phyloP scores from a whole-genome alignment of 2,797 vertebrate genomes.

The Cuculus canorus region DNA sequence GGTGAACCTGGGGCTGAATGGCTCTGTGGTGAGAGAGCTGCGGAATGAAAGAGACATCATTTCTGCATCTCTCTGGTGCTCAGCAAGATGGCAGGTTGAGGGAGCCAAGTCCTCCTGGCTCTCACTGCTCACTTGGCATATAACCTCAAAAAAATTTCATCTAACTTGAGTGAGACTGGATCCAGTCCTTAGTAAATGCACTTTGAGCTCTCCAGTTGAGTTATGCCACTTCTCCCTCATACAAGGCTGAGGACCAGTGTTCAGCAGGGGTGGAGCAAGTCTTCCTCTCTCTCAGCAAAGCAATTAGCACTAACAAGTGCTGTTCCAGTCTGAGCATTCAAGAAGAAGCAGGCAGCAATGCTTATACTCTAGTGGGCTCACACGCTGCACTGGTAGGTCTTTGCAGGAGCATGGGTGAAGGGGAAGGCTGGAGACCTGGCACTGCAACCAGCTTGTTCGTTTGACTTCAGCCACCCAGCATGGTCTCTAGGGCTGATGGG shows the following conservation, averaged over 20 bases:
- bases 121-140: not conserved
- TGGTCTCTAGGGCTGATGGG: not conserved
- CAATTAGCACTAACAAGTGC: not conserved
- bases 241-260: not conserved
- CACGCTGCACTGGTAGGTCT: fast-evolving
- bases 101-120: not conserved
- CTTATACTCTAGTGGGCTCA: not conserved
- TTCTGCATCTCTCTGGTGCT: not conserved
- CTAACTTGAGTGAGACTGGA: not conserved
- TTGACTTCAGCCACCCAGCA: not conserved
- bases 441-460: not conserved
- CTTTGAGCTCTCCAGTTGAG: not conserved
- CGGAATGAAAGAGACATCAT: not conserved
- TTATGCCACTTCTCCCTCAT: not conserved
- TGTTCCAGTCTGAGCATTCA: not conserved
- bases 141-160: not conserved
- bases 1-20: no score
- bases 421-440: fast-evolving
- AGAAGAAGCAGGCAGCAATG: not conserved
- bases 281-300: not conserved
- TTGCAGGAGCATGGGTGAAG: fast-evolving
- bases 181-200: not conserved
- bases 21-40: not conserved
- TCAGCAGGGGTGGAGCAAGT: not conserved
- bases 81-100: not conserved